Percentiles rank a stretch among this genome's conserved stretches.
Evolutionary conservation across 2,888 invertebrate species (phyloP).

Genomic region (Nomada goodeniana): DNA sequence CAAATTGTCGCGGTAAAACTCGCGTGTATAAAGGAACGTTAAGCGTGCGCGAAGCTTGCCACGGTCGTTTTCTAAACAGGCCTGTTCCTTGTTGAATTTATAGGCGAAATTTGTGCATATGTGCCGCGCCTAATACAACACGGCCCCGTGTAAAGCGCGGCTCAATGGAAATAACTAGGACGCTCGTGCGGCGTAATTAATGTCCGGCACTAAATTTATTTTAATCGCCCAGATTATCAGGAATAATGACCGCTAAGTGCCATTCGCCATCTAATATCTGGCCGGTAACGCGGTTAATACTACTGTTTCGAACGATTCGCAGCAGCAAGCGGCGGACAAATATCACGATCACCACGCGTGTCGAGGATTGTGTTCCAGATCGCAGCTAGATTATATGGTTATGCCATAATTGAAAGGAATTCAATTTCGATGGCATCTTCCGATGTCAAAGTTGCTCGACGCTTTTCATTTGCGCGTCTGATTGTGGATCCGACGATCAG

Average conservation of each 20-base stretch:
- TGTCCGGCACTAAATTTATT: conserved; percentile 79
- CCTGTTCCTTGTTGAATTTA: conserved; percentile 57
- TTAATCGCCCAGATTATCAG: conserved; percentile 81
- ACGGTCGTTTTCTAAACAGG: conserved; percentile 25
- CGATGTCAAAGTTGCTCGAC: neutral
- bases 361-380: neutral
- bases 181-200: conserved; percentile 76
- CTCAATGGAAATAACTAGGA: conserved; percentile 65
- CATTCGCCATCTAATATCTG: conserved; percentile 62
- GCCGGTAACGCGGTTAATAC: neutral
- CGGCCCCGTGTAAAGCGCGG: conserved; percentile 46
- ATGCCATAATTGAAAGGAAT: conserved; percentile 7
- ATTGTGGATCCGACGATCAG: neutral
- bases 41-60: conserved; percentile 37
- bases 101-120: conserved; percentile 61
- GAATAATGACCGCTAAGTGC: conserved; percentile 81
- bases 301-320: conserved; percentile 14
- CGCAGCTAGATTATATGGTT: neutral
- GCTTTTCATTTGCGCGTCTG: neutral
- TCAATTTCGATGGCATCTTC: neutral
- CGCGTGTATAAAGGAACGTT: neutral
- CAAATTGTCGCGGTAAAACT: neutral
- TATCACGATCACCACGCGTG: neutral
- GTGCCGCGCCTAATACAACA: conserved; percentile 58
- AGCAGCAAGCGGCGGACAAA: conserved; percentile 1